phyloP scores from a whole-genome alignment of 2,797 vertebrate genomes.

The Podarcis lilfordi region DNA sequence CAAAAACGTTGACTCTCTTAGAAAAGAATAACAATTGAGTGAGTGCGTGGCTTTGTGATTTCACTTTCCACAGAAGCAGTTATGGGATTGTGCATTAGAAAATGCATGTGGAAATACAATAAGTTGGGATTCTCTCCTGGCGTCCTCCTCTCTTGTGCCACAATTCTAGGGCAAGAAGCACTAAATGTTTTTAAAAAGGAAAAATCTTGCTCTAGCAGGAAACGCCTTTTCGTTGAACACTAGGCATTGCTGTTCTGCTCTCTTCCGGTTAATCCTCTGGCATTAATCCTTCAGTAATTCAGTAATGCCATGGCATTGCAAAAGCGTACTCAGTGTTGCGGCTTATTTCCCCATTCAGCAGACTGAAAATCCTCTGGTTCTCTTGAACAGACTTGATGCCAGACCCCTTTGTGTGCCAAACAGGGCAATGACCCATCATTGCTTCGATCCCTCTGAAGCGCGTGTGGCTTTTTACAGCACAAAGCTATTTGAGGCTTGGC shows the following conservation, averaged over 20 bases:
- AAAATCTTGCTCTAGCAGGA: not conserved
- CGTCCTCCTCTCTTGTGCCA: not conserved
- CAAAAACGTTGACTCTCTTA: not conserved
- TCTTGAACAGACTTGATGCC: not conserved
- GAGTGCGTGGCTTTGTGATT: not conserved
- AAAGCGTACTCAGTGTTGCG: not conserved
- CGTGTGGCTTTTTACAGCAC: not conserved
- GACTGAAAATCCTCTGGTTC: not conserved
- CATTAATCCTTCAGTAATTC: not conserved
- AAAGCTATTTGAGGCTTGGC: not conserved
- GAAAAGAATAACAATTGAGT: not conserved
- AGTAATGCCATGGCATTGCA: not conserved
- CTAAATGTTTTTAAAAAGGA: not conserved
- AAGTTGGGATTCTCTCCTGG: not conserved
- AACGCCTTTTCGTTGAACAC: not conserved
- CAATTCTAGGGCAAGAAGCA: not conserved
- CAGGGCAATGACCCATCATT: not conserved
- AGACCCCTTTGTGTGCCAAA: not conserved
- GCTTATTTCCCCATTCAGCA: not conserved
- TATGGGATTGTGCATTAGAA: not conserved
- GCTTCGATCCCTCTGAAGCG: not conserved
- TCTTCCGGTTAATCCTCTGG: not conserved
- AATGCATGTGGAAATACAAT: not conserved
- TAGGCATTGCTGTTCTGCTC: not conserved
- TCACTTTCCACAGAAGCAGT: not conserved